These are phyloP conservation scores for Chromoteleia sp. DNA, from an alignment of 2,888 invertebrate species.

Conservation along the genomic window DNA sequence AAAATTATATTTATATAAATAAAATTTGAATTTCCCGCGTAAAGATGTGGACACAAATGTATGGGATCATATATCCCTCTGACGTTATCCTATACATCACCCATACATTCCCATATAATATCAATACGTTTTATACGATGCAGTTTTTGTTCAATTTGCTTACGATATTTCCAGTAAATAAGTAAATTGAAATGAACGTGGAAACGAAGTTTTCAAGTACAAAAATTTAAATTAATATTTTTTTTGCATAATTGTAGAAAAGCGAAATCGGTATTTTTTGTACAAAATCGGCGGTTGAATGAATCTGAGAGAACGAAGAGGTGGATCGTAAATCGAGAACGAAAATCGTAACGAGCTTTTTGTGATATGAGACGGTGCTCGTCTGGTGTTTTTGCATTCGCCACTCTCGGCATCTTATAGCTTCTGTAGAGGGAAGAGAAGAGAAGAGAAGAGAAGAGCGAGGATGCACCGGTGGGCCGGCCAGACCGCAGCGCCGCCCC, in stretches of 20 bases:
- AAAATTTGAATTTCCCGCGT: no score
- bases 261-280: neutral
- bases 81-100: no score
- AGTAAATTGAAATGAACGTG: no score
- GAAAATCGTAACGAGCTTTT: conserved; percentile 41
- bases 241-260: neutral
- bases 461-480: conserved; percentile 82
- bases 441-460: conserved; percentile 78
- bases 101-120: no score
- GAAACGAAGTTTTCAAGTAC: no score
- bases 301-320: neutral
- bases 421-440: conserved; percentile 74
- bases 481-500: conserved; percentile 82
- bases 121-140: no score
- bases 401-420: conserved; percentile 65
- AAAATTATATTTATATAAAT: no score
- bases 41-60: no score
- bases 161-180: no score
- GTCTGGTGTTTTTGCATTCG: conserved; percentile 73
- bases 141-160: no score
- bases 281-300: conserved; percentile 11
- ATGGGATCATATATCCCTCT: no score
- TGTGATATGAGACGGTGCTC: conserved; percentile 44
- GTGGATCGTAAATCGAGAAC: conserved; percentile 43
- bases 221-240: neutral